Base-by-base conservation (phyloP, 2,888 invertebrate species). In the Melieria crassipennis region DNA sequence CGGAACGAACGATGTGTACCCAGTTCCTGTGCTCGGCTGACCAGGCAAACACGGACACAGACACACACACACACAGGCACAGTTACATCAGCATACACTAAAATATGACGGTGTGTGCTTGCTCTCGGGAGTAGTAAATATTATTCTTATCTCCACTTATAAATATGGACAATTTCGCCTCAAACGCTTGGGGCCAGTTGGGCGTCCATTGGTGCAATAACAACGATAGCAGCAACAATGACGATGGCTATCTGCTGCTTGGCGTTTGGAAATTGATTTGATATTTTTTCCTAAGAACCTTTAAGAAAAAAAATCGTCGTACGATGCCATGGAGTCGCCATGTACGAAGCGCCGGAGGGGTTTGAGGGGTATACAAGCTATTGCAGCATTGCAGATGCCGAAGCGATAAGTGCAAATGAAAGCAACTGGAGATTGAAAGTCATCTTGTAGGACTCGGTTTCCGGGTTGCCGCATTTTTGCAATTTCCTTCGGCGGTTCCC, bases 141-240 rank as follows among this genome's bases (percentile, higher is more conserved):
- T 81, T 81, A 78, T 78, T 78, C 80, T 80, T 81, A 81, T 81
- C 81, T 77, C 72, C 30, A 30, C 76, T 80, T 75, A 81, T 81
- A 81, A 81, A 81, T 81, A 81, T 81, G 81, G 81, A 30, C 81
- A 81, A 81, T 81, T 81, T 80, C 79, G 61, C 42, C 45, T 9
- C 61, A 30, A 68, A 52, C 52, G 60, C 68, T 61, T 30, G 10
- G 16, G 57, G 66, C n/a, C 52, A 52, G 13, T 13, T 52, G 30
- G 30, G 30, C 30, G 30, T 30, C 30, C 30, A 30, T 30, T 2
- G 30, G 30, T 30, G 30, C 30, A 30, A 30, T 30, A 30, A 30
- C 30, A 30, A 30, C 30, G 30, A 30, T 2, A 30, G 30, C 2
- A 30, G 30, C 30, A 30, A 30, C 30, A 30, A 30, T 30, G 3